Evolutionary conservation across 2,888 invertebrate genomes (phyloP).

Genomic region (Andrena hattorfiana): DNA sequence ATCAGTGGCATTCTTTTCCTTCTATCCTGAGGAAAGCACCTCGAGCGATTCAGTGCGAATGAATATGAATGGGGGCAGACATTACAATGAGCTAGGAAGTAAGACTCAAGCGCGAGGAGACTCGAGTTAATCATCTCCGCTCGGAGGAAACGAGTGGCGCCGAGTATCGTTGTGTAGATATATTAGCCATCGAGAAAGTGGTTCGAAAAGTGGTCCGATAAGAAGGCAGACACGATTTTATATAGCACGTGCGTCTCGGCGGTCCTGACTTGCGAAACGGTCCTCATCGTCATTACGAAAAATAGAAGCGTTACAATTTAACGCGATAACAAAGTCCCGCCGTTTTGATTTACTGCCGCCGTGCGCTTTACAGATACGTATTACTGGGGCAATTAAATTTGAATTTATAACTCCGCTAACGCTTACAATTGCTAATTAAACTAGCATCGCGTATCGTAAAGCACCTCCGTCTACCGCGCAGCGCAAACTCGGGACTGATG

Average conservation of each 20-base stretch:
- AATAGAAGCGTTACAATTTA: neutral
- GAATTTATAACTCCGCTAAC: slow-evolving; percentile 19
- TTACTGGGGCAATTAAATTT: slow-evolving; percentile 16
- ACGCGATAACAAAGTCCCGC: neutral
- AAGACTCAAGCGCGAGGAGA: too few species aligned
- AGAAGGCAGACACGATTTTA: too few species aligned
- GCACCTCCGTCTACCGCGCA: neutral
- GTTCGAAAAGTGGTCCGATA: too few species aligned
- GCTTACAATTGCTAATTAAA: slow-evolving; percentile 28
- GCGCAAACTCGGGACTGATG: neutral
- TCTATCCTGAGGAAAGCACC: neutral
- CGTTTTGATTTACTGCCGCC: neutral
- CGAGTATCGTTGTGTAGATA: too few species aligned
- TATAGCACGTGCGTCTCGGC: neutral
- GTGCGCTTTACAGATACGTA: too few species aligned
- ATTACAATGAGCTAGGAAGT: too few species aligned
- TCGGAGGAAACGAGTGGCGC: too few species aligned
- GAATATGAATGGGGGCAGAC: too few species aligned
- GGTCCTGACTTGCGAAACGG: neutral
- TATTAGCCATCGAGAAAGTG: too few species aligned
- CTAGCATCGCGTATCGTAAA: neutral
- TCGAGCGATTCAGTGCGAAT: too few species aligned
- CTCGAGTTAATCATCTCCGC: too few species aligned
- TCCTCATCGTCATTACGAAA: neutral
- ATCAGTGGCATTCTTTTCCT: too few species aligned